Percentiles rank a stretch among this genome's conserved stretches.
Conservation (phyloP, 2,797 vertebrate genomes). For the Acrocephalus scirpaceus region DNA sequence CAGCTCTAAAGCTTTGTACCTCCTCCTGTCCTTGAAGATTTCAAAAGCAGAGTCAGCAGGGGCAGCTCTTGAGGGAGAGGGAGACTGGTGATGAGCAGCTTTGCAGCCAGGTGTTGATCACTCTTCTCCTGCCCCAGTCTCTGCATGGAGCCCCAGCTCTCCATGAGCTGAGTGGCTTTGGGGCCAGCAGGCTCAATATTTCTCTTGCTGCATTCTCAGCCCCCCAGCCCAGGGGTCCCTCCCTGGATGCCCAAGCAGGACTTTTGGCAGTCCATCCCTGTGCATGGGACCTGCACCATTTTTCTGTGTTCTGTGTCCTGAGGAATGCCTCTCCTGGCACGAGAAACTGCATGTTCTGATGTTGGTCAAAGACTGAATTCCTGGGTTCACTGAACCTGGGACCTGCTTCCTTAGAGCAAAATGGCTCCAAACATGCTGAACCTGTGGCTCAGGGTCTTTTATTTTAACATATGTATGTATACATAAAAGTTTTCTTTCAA, state of each 20-base stretch:
- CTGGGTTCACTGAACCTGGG: background rate
- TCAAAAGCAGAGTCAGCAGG: background rate
- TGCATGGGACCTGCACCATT: background rate
- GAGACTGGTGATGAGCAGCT: background rate
- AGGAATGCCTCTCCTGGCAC: background rate
- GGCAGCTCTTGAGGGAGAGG: background rate
- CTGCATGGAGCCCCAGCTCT: background rate
- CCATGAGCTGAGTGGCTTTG: background rate
- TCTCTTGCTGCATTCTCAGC: background rate
- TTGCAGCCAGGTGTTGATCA: background rate
- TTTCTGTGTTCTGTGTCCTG: background rate
- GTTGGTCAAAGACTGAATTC: background rate
- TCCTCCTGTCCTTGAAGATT: background rate
- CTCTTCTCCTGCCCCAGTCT: background rate
- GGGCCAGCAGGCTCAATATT: background rate
- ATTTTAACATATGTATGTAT: background rate
- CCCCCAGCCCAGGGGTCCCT: background rate
- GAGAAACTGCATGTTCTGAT: background rate
- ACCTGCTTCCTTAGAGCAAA: background rate
- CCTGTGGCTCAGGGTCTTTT: background rate
- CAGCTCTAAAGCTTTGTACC: background rate
- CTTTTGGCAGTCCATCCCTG: background rate
- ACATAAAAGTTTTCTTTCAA: background rate
- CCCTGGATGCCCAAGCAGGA: fast-evolving
- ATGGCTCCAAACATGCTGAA: background rate